Conservation (phyloP, 2,888 invertebrate species). For the Galeruca laticollis region DNA sequence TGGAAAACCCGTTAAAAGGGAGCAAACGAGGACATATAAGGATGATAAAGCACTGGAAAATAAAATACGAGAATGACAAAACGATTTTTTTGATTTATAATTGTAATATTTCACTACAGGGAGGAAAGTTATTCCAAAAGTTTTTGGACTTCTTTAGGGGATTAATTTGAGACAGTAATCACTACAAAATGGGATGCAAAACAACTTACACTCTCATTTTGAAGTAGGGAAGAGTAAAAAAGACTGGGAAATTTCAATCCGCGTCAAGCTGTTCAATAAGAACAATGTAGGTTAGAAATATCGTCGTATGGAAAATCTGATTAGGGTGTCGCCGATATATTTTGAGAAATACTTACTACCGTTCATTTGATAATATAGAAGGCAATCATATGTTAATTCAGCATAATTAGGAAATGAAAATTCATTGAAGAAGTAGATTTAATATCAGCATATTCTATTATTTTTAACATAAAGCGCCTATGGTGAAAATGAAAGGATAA, state of each 20-base stretch:
- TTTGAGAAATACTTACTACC: too few relatives aligned
- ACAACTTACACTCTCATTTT: not conserved
- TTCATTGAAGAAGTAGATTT: too few relatives aligned
- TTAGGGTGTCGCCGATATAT: too few relatives aligned
- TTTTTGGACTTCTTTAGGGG: slow-evolving; percentile 1
- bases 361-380: too few relatives aligned
- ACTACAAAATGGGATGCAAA: not conserved
- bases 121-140: slow-evolving; percentile 11
- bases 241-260: not conserved
- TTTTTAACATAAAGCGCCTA: too few relatives aligned
- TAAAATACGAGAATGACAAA: slow-evolving; percentile 65
- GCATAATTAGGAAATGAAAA: too few relatives aligned
- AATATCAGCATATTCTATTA: too few relatives aligned
- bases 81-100: slow-evolving; percentile 59
- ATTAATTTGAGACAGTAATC: slow-evolving; percentile 5
- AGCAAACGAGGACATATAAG: slow-evolving; percentile 63
- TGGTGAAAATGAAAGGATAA: too few relatives aligned
- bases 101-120: slow-evolving; percentile 41
- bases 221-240: not conserved
- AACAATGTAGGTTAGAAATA: too few relatives aligned
- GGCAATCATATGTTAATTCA: too few relatives aligned
- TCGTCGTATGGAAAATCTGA: too few relatives aligned
- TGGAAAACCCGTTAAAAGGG: slow-evolving; percentile 51
- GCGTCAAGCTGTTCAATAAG: too few relatives aligned
- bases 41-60: slow-evolving; percentile 65